These are phyloP conservation scores for Zoanthus solanderi DNA, from an alignment of 92 coral and sea anemone species.

Conservation along the genomic window DNA sequence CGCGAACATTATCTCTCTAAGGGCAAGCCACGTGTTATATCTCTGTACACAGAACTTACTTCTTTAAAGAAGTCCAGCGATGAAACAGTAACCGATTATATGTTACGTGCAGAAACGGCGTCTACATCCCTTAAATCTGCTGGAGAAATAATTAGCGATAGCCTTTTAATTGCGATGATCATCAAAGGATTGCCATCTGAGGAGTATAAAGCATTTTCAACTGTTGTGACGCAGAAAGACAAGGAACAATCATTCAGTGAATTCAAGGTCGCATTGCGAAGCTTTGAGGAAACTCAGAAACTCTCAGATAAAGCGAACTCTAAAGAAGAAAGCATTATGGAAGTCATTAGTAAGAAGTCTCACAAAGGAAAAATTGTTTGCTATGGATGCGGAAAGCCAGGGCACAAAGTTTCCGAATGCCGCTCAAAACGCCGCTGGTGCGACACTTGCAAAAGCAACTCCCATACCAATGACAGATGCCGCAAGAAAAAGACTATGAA, in stretches of 20 bases:
- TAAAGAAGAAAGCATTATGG: too few relatives aligned
- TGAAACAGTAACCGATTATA: too few relatives aligned
- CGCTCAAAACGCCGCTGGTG: slow-evolving; percentile 28
- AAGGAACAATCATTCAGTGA: slow-evolving; percentile 49
- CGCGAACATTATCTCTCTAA: too few relatives aligned
- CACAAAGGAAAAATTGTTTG: too few relatives aligned
- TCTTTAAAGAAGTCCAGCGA: slow-evolving; percentile 25
- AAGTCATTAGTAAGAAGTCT: too few relatives aligned
- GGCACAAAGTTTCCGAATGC: slow-evolving; percentile 44
- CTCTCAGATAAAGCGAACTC: too few relatives aligned
- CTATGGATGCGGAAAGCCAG: slow-evolving; percentile 20
- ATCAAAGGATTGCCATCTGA: slow-evolving; percentile 43
- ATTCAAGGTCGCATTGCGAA: slow-evolving; percentile 25
- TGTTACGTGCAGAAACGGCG: background rate
- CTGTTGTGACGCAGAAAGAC: slow-evolving; percentile 43
- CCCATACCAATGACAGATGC: slow-evolving; percentile 25
- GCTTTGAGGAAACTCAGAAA: too few relatives aligned
- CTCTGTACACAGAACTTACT: too few relatives aligned
- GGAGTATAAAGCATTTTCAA: slow-evolving; percentile 47
- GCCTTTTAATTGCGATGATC: slow-evolving; percentile 60
- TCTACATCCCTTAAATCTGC: too few relatives aligned
- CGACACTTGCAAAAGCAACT: slow-evolving; percentile 22
- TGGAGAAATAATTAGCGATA: background rate
- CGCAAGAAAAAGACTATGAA: slow-evolving; percentile 10
- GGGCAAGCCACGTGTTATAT: too few relatives aligned